A percentile compares a stretch with the other conserved stretches of the same genome.
Evolutionary conservation across 2,888 invertebrate genomes (phyloP).

Genomic region (Cheilosia grossa): DNA sequence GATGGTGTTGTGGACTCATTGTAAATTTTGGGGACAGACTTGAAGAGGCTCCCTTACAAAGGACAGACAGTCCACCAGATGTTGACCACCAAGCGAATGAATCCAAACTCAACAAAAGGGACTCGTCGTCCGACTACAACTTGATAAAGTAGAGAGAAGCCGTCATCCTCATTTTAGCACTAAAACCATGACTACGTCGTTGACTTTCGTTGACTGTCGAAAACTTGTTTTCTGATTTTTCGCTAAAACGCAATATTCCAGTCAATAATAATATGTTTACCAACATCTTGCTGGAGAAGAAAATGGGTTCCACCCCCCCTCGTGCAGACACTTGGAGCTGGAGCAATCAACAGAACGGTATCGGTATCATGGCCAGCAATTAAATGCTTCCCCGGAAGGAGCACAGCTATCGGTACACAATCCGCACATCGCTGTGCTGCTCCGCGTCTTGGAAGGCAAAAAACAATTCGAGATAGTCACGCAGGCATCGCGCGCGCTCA

Average conservation of each 20-base stretch:
- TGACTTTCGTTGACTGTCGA: not conserved
- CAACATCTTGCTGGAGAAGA: slow-evolving; percentile 17
- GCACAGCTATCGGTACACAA: slow-evolving; percentile 16
- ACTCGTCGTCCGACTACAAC: too few species aligned
- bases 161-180: too few species aligned
- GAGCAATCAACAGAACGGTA: slow-evolving; percentile 39
- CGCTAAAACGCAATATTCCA: not conserved
- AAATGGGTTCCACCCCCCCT: slow-evolving; percentile 35
- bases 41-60: too few species aligned
- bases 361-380: slow-evolving; percentile 52
- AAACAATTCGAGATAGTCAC: slow-evolving; percentile 35
- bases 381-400: slow-evolving; percentile 36
- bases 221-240: not conserved
- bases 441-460: slow-evolving; percentile 14
- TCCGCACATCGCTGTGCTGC: not conserved
- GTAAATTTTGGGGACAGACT: too few species aligned
- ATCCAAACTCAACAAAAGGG: too few species aligned
- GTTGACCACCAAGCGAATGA: too few species aligned
- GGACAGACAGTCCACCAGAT: too few species aligned
- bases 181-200: not conserved
- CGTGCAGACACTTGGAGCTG: slow-evolving; percentile 20
- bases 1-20: too few species aligned
- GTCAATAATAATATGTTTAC: slow-evolving; percentile 22
- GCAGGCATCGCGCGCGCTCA: slow-evolving; percentile 22
- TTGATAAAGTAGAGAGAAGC: too few species aligned